Base-by-base conservation (phyloP, 2,113 vertebrate genomes). In the Syngnathus typhle region DNA sequence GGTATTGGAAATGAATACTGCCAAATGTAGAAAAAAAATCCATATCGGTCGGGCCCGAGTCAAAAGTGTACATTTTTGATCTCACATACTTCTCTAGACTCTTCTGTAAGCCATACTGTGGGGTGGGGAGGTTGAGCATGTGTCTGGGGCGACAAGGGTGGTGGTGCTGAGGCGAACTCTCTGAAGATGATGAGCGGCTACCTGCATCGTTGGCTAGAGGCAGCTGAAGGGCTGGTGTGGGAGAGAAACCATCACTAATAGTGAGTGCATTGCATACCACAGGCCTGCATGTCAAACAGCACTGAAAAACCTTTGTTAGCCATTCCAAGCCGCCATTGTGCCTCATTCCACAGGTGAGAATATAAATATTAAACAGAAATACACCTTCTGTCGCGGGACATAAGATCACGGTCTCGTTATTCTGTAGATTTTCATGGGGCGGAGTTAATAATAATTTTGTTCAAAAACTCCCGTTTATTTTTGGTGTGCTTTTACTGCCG, bases 191-290 rank as follows among this genome's bases (percentile, higher is more conserved):
- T 0, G 94, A 94, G 44, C 93, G 92, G 78, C 93, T 94, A 75
- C 93, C 93, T 72, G 92, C 94, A 68, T 95, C 95, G 0, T 94
- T 95, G 77, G 92, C 94, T 77, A 95, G 86, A 13, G 94, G 94
- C 77, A 95, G 92, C 84, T 94, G 95, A 69, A 95, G 90, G 51
- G 95, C 94, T 94, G 77, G 27, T 56, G 58, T 36, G 37, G 69
- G 59, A 43, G 12, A 13, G 65, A 68, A 7, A 69, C 19, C 55
- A 59, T 60, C 51, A 11, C 36, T 73, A 38, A 52, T 12, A 3
- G 27, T 32, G 27, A 13, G 18, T 62, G 32, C n/a, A 37, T 46
- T 64, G 68, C 18, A 54, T 54, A 67, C 65, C 58, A 74, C 7
- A 65, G 55, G 72, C 60, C 62, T 61, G 54, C 63, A 71, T 72